Conservation (phyloP, 2,797 vertebrate genomes). For the Hephaestus fuliginosus region DNA sequence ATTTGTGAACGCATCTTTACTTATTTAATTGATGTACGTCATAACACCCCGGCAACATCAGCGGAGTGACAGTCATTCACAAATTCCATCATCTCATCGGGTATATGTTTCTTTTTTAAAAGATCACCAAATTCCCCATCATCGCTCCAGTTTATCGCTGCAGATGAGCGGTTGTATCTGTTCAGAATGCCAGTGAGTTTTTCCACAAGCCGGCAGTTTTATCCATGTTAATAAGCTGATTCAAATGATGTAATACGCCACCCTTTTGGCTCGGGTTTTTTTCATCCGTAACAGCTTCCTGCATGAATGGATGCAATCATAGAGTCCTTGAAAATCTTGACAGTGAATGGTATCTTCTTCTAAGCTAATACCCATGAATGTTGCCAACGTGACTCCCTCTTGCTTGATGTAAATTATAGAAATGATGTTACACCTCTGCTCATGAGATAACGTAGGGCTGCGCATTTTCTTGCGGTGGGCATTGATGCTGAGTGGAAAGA, state of each 20-base stretch:
- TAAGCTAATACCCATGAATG: constrained; percentile 63
- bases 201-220: constrained; percentile 56
- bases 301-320: constrained; percentile 75
- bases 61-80: constrained; percentile 2
- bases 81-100: constrained; percentile 15
- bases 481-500: constrained; percentile 42
- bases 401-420: constrained; percentile 49
- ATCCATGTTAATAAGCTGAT: constrained; percentile 56
- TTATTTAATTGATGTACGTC: neutral
- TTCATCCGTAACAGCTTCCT: constrained; percentile 70
- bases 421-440: constrained; percentile 35
- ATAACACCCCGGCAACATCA: neutral
- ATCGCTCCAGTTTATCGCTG: constrained; percentile 25
- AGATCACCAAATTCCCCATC: constrained; percentile 10
- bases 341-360: constrained; percentile 64
- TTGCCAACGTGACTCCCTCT: constrained; percentile 53
- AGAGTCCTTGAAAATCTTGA: constrained; percentile 60
- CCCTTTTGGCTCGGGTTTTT: constrained; percentile 56
- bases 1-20: neutral
- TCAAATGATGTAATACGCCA: constrained; percentile 63
- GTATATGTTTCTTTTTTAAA: constrained; percentile 11
- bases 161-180: constrained; percentile 46
- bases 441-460: constrained; percentile 16
- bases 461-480: constrained; percentile 26
- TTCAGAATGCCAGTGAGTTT: constrained; percentile 45